phyloP scores from a whole-genome alignment of 2,888 invertebrate genomes.

The Drosophila infuscata region DNA sequence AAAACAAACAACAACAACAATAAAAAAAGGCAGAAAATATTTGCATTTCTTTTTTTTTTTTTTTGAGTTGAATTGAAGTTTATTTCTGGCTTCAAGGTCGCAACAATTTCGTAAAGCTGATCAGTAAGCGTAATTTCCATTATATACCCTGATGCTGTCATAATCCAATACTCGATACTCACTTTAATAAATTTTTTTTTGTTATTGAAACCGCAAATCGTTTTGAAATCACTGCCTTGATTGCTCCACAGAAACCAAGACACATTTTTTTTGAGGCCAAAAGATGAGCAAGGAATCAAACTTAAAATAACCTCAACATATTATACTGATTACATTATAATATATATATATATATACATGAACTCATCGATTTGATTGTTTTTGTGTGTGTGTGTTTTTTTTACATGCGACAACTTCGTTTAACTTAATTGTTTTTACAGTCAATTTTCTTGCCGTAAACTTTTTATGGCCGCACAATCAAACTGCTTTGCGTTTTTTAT shows the following conservation, averaged over 20 bases:
- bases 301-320: conserved; percentile 15
- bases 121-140: conserved; percentile 30
- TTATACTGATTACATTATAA: background rate
- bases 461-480: conserved; percentile 67
- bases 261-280: conserved; percentile 10
- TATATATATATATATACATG: background rate
- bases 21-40: background rate
- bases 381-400: conserved; percentile 1
- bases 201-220: conserved; percentile 49
- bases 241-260: conserved; percentile 14
- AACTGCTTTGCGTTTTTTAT: conserved; percentile 73
- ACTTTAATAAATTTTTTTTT: conserved; percentile 45
- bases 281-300: conserved; percentile 24
- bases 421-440: conserved; percentile 71
- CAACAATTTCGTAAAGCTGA: conserved; percentile 27
- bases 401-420: conserved; percentile 49
- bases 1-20: background rate
- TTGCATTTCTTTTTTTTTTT: conserved; percentile 12
- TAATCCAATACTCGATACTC: conserved; percentile 22
- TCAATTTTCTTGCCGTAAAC: conserved; percentile 63
- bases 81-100: conserved; percentile 27
- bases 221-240: conserved; percentile 50
- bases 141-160: conserved; percentile 22
- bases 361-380: conserved; percentile 17
- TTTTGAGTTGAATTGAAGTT: conserved; percentile 1